Conservation (phyloP, 2,888 invertebrate species). For the Branchipolynoe longqiensis region DNA sequence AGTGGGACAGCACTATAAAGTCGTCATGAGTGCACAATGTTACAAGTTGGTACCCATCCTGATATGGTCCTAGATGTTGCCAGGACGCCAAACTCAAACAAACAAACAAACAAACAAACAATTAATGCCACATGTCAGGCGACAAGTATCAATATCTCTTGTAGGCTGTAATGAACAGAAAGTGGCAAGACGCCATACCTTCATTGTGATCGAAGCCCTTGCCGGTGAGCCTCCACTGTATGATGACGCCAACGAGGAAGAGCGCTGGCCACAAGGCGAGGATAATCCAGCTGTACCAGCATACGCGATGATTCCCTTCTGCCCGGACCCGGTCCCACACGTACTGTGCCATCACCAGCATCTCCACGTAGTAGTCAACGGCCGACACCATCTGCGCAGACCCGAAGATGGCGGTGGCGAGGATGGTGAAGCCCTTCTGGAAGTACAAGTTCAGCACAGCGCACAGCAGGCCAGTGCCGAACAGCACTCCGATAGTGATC, state of each 20-base stretch:
- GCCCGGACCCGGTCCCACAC: conserved; percentile 87
- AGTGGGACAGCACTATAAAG: too few species aligned
- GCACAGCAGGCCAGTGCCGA: conserved; percentile 87
- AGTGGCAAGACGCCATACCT: conserved; percentile 80
- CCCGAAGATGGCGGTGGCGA: conserved; percentile 90
- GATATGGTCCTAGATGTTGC: too few species aligned
- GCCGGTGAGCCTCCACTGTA: conserved; percentile 88
- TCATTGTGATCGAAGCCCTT: conserved; percentile 83
- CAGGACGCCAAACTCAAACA: too few species aligned
- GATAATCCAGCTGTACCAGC: conserved; percentile 89
- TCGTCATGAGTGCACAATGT: too few species aligned
- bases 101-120: too few species aligned
- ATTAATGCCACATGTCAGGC: too few species aligned
- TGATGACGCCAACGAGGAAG: conserved; percentile 86
- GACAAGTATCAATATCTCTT: too few species aligned
- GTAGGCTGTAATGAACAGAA: too few species aligned
- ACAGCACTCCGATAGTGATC: conserved; percentile 87
- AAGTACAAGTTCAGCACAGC: conserved; percentile 89
- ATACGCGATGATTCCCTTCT: conserved; percentile 83
- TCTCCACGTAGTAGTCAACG: conserved; percentile 89
- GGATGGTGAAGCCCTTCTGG: conserved; percentile 88
- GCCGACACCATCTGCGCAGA: conserved; percentile 88
- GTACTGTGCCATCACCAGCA: conserved; percentile 87
- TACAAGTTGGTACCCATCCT: too few species aligned
- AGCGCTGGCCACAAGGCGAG: conserved; percentile 89